Evolutionary conservation across 1,140 invertebrate genomes (phyloP), one percentile per base, ranked within the genome.

Genomic region (Zaprionus camerounensis): DNA sequence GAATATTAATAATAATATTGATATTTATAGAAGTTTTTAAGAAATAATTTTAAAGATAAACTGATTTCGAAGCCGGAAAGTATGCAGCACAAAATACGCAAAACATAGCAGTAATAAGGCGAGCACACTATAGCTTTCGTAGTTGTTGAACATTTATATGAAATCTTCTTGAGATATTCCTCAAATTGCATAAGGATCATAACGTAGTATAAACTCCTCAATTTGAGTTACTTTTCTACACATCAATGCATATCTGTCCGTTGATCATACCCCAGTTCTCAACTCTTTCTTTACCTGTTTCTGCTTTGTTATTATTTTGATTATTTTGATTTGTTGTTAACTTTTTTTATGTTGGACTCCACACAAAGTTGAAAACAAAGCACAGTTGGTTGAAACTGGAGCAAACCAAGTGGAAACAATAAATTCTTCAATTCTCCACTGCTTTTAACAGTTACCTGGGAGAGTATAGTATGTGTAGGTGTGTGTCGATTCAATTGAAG

Each of bases 341-440:
- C 13, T 73, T 59, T 53, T 63, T 53, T 56, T 26, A 34, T 34
- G 44, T 51, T 51, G 46, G 46, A 3, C 17, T 5, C 41, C 41
- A 53, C 31, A 66, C 31, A 58, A 59, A 66, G 53, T 69, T 53
- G 67, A 75, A 70, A 70, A 61, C 64, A 62, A 63, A 74, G 57
- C 55, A 34, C 56, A 67, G 66, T 73, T 68, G 57, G 67, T 64
- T 71, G 44, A 75, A 75, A 75, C 67, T 75, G 67, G 72, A 75
- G 67, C 72, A 75, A 57, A 55, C 26, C 71, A 55, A 74, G 51
- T 49, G 44, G 58, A 74, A 68, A 64, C 55, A 67, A 49, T 13
- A 46, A 34, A 38, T 26, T 26, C 53, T 26, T n/a, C 53, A 56
- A 74, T 74, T 74, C 71, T 74, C 65, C 65, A 69, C 64, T 71